Percentiles rank a stretch among this genome's conserved stretches.
These are phyloP conservation scores for Ophiodon elongatus DNA, from an alignment of 2,113 vertebrate genomes.

Conservation along the genomic window DNA sequence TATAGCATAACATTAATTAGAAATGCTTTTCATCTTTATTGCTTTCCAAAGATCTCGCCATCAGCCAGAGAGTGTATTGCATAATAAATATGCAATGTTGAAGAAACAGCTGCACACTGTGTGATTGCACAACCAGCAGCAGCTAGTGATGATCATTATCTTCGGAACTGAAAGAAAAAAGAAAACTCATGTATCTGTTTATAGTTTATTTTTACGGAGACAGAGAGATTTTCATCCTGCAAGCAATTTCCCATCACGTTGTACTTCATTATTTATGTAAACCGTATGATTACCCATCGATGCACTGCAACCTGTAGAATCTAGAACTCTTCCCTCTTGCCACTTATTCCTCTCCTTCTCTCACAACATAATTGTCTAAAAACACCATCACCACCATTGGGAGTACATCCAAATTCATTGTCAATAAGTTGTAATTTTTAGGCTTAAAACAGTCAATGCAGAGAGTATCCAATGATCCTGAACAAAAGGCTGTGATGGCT, in stretches of 20 bases:
- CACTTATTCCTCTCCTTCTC: background rate
- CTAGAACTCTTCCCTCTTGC: background rate
- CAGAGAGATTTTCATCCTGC: slow-evolving; percentile 22
- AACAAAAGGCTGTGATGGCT: slow-evolving; percentile 6
- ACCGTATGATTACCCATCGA: background rate
- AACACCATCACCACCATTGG: background rate
- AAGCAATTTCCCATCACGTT: background rate
- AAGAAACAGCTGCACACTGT: slow-evolving; percentile 37
- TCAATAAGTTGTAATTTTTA: background rate
- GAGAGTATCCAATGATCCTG: background rate
- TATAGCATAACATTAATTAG: slow-evolving; percentile 43
- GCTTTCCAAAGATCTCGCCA: slow-evolving; percentile 9
- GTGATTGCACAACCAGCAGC: slow-evolving; percentile 6
- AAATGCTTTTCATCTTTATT: slow-evolving; percentile 48
- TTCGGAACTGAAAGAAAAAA: background rate
- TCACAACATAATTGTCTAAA: background rate
- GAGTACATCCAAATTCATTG: background rate
- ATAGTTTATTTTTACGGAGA: slow-evolving; percentile 11
- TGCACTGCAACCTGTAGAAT: slow-evolving; percentile 21
- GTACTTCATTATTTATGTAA: slow-evolving; percentile 1
- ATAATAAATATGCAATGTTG: slow-evolving; percentile 31
- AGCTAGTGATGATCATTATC: slow-evolving; percentile 14
- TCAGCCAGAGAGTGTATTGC: background rate
- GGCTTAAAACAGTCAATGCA: background rate
- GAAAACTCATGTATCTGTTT: background rate